Base-by-base conservation (phyloP, 2,888 invertebrate species). In the Calliopum simillimum region DNA sequence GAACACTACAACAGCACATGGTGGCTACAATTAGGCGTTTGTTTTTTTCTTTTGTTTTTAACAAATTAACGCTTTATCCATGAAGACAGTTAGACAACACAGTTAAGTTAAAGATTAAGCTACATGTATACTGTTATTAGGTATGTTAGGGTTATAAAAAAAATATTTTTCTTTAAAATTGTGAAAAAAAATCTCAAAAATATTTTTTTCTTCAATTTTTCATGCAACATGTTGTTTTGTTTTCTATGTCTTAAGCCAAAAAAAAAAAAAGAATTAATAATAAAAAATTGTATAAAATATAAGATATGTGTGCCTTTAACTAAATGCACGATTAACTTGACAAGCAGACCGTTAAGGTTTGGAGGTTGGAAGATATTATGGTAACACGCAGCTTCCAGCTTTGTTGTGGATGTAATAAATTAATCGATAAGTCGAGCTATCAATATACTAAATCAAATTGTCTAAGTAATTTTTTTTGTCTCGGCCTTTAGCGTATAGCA, bases 21-120 rank as follows among this genome's bases (percentile, higher is more conserved):
- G n/a, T 33, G 21, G n/a, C 16, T 51, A 51, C 51, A 51, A 51
- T 51, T 51, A 51, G 51, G 51, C 51, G 51, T 51, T 21, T 51
- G n/a, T n/a, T 3, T 51, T 51, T 33, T 33, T 33, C 33, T 33
- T 51, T 51, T 33, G 5, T 33, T 8, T 33, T 51, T 12, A 21
- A 21, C 51, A 51, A 51, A 51, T 51, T 51, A 51, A 19, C 51
- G 16, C 51, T 51, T 21, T 16, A 16, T 16, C 51, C 51, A 51
- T 19, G 33, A 33, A 5, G 33, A 33, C 33, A 33, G 33, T 33
- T 33, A 33, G 8, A 3, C 5, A 33, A 33, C 33, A 33, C 33
- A 33, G 33, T 33, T 33, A 33, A 33, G 33, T 33, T 33, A 8
- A 33, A 8, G 33, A 33, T 8, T 33, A 8, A 33, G 33, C 33